A percentile compares a stretch with the other conserved stretches of the same genome.
Evolutionary conservation across 2,113 vertebrate genomes (phyloP).

Genomic region (Origma solitaria): DNA sequence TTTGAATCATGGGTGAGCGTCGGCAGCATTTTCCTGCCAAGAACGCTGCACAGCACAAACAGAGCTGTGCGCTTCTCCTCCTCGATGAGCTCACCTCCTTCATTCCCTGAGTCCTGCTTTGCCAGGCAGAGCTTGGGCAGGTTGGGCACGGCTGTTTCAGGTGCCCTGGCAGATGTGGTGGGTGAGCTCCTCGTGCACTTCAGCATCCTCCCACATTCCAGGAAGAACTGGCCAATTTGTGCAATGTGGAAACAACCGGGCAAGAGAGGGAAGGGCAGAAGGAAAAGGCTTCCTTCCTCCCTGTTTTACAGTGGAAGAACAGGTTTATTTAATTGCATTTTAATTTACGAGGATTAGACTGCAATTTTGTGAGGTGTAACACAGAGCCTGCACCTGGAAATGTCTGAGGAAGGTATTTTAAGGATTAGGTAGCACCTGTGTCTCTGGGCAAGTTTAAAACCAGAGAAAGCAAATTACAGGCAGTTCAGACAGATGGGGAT

Average conservation of each 20-base stretch:
- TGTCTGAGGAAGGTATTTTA: background rate
- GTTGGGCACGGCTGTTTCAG: fast-evolving
- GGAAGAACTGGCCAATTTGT: background rate
- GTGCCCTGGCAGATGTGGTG: background rate
- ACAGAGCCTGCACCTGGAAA: background rate
- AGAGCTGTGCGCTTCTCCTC: background rate
- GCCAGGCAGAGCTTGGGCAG: background rate
- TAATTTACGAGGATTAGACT: background rate
- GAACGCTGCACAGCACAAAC: background rate
- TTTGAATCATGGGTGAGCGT: background rate
- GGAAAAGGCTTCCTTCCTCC: background rate
- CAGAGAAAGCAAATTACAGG: background rate
- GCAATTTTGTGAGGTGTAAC: background rate
- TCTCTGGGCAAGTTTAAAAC: background rate
- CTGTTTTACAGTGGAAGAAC: background rate
- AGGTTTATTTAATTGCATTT: conserved; percentile 29
- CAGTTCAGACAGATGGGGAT: fast-evolving
- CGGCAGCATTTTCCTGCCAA: background rate
- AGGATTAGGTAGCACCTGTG: background rate
- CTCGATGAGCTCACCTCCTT: background rate
- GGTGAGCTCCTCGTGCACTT: background rate
- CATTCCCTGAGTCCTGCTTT: background rate
- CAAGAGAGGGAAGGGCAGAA: background rate
- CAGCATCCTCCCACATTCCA: background rate
- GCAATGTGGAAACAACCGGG: background rate